Conservation (phyloP, 2,113 vertebrate species). For the Notechis scutatus region DNA sequence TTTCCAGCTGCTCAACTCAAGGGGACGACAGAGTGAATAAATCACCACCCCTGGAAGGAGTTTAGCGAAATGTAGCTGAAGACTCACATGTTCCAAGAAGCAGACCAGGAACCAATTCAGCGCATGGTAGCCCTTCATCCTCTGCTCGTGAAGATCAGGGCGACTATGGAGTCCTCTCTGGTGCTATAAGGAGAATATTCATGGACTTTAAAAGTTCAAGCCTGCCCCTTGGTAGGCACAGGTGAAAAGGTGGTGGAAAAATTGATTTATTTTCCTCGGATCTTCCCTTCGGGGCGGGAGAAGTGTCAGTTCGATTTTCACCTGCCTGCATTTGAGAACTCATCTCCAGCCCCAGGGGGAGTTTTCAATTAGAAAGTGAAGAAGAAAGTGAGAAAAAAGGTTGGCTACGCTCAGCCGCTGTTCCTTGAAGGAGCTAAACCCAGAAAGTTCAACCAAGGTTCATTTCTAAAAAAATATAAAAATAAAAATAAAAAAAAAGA, state of each 20-base stretch:
- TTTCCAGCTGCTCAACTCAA: background rate
- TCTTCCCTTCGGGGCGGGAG: slow-evolving; percentile 23
- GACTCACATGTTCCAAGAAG: slow-evolving; percentile 56
- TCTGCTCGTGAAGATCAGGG: slow-evolving; percentile 19
- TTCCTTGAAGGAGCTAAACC: background rate
- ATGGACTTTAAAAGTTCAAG: background rate
- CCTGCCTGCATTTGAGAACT: slow-evolving; percentile 53
- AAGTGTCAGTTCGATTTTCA: slow-evolving; percentile 53
- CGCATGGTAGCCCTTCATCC: slow-evolving; percentile 42
- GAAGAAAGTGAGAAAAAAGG: background rate
- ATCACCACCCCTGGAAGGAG: background rate
- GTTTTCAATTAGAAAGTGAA: slow-evolving; percentile 54
- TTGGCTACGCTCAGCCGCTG: slow-evolving; percentile 5
- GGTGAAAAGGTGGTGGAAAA: background rate
- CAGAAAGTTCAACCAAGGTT: background rate
- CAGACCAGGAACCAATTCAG: slow-evolving; percentile 51
- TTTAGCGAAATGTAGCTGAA: background rate
- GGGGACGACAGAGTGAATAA: background rate
- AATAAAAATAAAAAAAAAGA: background rate
- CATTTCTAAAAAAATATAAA: background rate
- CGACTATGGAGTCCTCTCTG: fast-evolving
- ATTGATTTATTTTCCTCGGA: slow-evolving; percentile 50
- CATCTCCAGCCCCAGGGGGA: slow-evolving; percentile 9
- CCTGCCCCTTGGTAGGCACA: background rate
- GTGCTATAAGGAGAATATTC: slow-evolving; percentile 1